phyloP scores from a whole-genome alignment of 2,797 vertebrate species.

The Protosalanx chinensis region DNA sequence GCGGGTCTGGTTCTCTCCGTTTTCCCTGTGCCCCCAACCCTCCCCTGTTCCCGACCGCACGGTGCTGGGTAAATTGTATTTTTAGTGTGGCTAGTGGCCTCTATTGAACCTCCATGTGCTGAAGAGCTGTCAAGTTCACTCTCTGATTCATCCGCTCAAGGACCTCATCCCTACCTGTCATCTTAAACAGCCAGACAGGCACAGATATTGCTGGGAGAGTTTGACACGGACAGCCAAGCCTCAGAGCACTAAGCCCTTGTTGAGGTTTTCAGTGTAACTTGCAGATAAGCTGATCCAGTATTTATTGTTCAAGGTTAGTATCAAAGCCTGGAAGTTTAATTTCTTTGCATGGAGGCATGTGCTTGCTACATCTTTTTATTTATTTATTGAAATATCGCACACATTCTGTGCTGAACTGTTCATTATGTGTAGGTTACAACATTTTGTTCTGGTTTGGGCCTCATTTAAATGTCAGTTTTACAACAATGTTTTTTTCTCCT shows the following conservation, averaged over 20 bases:
- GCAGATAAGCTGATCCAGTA: slow-evolving; percentile 9
- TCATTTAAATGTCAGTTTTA: neutral
- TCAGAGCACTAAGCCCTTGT: slow-evolving; percentile 4
- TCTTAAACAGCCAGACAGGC: slow-evolving; percentile 36
- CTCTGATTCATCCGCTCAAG: slow-evolving; percentile 16
- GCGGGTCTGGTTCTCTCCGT: neutral
- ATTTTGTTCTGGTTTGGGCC: neutral
- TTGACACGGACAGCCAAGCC: slow-evolving; percentile 19
- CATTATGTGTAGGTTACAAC: neutral
- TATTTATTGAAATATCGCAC: neutral
- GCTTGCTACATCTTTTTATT: no score
- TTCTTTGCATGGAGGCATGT: neutral
- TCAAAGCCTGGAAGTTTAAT: neutral
- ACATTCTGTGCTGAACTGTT: neutral
- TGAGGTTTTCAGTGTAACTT: slow-evolving; percentile 6
- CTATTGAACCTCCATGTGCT: neutral
- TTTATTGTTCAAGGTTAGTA: slow-evolving; percentile 7
- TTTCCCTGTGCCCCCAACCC: neutral
- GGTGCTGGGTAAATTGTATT: neutral
- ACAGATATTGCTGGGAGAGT: slow-evolving; percentile 18
- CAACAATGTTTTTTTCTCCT: neutral
- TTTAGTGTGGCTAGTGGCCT: neutral
- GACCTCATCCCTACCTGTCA: slow-evolving; percentile 29
- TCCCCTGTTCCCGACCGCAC: neutral
- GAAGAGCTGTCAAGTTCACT: slow-evolving; percentile 27